Evolutionary conservation across 2,888 invertebrate genomes (phyloP).

Genomic region (Ryuthela nishihirai): DNA sequence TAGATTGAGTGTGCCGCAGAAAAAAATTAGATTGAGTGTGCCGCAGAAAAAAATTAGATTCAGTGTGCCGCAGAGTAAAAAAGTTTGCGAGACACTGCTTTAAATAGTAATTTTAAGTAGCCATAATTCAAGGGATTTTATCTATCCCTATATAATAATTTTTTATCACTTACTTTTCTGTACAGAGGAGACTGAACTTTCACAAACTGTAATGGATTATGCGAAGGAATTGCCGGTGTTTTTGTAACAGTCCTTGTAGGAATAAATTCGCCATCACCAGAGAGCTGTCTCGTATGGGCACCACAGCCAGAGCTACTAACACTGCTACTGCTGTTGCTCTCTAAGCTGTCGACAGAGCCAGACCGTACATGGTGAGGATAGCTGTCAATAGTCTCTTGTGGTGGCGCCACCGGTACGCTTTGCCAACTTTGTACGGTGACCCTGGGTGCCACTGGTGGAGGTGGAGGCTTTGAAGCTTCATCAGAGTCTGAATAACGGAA

Average conservation of each 20-base stretch:
- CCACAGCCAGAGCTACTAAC: not conserved
- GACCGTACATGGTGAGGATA: slow-evolving; percentile 13
- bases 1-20: no score
- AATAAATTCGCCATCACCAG: slow-evolving; percentile 12
- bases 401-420: not conserved
- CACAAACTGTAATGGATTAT: slow-evolving; percentile 43
- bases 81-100: no score
- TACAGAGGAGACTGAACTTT: slow-evolving; percentile 42
- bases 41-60: no score
- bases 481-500: not conserved
- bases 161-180: slow-evolving; percentile 35
- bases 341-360: slow-evolving; percentile 19
- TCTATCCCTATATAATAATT: not conserved
- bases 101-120: no score
- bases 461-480: no score
- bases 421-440: slow-evolving; percentile 17
- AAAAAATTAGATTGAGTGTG: no score
- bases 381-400: not conserved
- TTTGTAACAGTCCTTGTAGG: slow-evolving; percentile 22
- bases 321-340: slow-evolving; percentile 19
- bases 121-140: not conserved
- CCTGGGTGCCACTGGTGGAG: slow-evolving; percentile 5
- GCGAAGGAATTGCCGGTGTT: slow-evolving; percentile 15
- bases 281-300: not conserved
- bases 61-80: no score